Evolutionary conservation across 1,140 invertebrate genomes (phyloP).

Genomic region (Drosophila insularis): DNA sequence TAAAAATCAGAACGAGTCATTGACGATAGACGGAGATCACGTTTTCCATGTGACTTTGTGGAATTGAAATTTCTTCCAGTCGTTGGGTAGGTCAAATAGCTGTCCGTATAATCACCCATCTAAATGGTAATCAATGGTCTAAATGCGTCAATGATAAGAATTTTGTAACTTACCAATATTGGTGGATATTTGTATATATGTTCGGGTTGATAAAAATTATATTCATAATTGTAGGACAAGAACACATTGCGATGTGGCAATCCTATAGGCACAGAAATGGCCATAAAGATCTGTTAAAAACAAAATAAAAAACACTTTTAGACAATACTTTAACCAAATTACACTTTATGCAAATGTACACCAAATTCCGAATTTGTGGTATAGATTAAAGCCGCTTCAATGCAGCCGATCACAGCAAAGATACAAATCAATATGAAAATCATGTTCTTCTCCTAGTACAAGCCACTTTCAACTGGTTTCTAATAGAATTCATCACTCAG

Average conservation of each 20-base stretch:
- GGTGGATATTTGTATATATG: constrained; percentile 69
- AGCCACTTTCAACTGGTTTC: constrained; percentile 27
- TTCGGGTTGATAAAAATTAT: constrained; percentile 85
- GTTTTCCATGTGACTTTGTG: constrained; percentile 31
- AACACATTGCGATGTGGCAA: constrained; percentile 88
- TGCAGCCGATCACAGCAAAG: constrained; percentile 17
- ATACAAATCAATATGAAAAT: constrained; percentile 8
- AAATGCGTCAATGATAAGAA: constrained; percentile 32
- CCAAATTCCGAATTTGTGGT: constrained; percentile 46
- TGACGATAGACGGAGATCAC: constrained; percentile 29
- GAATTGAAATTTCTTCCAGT: constrained; percentile 22
- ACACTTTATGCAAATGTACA: constrained; percentile 5
- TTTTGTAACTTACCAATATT: constrained; percentile 52
- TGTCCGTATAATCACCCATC: constrained; percentile 60
- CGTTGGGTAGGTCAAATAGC: constrained; percentile 65
- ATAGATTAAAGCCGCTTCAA: constrained; percentile 13
- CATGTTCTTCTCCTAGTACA: constrained; percentile 21
- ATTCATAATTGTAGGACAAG: constrained; percentile 89
- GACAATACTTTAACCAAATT: too few species aligned
- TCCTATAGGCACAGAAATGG: constrained; percentile 88
- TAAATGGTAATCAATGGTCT: constrained; percentile 1
- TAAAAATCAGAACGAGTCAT: constrained; percentile 65
- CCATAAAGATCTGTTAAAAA: constrained; percentile 84
- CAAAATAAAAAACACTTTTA: constrained; percentile 10
- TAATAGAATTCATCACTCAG: neutral